Base-by-base conservation (phyloP, 2,113 vertebrate species). In the Strix uralensis region DNA sequence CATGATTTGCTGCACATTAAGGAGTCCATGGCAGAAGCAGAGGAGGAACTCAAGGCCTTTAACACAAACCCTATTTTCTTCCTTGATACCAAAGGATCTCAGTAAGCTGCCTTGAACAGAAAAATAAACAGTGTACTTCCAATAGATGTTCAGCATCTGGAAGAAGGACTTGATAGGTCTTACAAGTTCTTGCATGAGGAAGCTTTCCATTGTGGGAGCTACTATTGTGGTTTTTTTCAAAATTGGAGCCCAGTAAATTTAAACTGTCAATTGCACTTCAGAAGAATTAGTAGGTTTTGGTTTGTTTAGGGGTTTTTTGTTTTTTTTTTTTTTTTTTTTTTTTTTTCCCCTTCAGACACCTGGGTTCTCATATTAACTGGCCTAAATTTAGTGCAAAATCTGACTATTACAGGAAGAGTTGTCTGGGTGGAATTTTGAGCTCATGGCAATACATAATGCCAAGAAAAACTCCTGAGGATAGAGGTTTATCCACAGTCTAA, bases 11-110 rank as follows among this genome's bases (percentile, higher is more conserved):
- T 55, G 6, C 1, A 0, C 5, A 23, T 69, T 70, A 90, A 74
- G 3, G 29, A 62, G 20, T 11, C 38, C 0, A 0, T 7, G 6
- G 23, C 32, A 67, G 69, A 19, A 25, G 3, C 7, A 30, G 15
- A 29, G 7, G 12, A 47, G 44, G 15, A 46, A 59, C 21, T 72
- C 18, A 67, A 49, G 8, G 29, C 11, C 46, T 86, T 66, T 2
- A 40, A 42, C 19, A 55, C 15, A 61, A 65, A 13, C 19, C 3
- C 7, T 40, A 25, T 14, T 84, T 81, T 83, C 65, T 61, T 36
- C 36, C 7, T 58, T 40, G 2, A 44, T 47, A 52, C 2, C 8
- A 20, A 36, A 63, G 5, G 2, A n/a, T 72, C 4, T 52, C 78
- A 21, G 4, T 23, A 46, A 90, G 11, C 9, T 57, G 34, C 21